These are phyloP conservation scores for Megaptera novaeangliae DNA, from an alignment of 2,113 vertebrate species.

Conservation along the genomic window DNA sequence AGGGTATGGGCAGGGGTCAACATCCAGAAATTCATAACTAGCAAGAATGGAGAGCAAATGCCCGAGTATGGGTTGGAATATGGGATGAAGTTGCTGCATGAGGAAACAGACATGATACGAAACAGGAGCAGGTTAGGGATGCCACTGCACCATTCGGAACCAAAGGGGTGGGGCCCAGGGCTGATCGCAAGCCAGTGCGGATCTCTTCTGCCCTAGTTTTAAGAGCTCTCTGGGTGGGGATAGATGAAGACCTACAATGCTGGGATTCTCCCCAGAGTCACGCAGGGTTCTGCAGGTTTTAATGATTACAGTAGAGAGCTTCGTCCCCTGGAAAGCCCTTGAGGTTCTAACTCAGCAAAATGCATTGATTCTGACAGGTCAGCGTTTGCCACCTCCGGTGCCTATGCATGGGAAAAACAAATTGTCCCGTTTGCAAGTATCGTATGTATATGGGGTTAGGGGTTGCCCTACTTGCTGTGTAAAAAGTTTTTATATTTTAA, in stretches of 20 bases:
- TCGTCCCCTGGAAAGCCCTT: conserved; percentile 27
- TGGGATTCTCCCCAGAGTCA: conserved; percentile 30
- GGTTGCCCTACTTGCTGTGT: not conserved
- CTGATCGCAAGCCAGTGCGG: not conserved
- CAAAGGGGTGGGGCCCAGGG: not conserved
- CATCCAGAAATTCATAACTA: not conserved
- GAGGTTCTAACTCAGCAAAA: conserved; percentile 45
- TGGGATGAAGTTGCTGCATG: not conserved
- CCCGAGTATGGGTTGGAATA: not conserved
- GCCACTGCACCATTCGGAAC: not conserved
- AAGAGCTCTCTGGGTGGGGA: not conserved
- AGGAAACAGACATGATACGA: not conserved
- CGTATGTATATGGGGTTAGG: not conserved
- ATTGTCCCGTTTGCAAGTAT: not conserved
- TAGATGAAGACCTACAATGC: not conserved
- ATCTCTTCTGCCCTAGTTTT: conserved; percentile 33
- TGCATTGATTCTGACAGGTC: conserved; percentile 41
- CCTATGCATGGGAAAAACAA: not conserved
- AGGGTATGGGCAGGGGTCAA: not conserved
- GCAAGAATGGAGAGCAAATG: not conserved
- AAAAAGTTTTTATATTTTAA: not conserved
- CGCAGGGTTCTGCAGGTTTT: conserved; percentile 29
- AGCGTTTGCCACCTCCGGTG: conserved; percentile 31
- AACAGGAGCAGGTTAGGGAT: not conserved
- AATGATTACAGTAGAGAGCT: conserved; percentile 43